Base-by-base conservation (phyloP, 2,797 vertebrate species). In the Gadopsis marmoratus region DNA sequence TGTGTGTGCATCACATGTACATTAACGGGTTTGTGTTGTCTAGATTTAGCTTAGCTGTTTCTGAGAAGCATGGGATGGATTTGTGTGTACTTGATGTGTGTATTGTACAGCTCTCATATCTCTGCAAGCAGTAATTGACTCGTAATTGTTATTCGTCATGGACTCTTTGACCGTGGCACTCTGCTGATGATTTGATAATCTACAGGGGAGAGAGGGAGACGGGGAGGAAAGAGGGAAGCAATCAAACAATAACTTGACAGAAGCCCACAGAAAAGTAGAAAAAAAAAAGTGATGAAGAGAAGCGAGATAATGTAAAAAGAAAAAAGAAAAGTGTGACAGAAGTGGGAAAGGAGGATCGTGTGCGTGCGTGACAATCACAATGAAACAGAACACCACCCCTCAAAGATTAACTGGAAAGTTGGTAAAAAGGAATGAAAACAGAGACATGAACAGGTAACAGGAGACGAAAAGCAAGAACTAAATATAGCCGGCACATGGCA, bases 101-200 rank as follows among this genome's bases (percentile, higher is more conserved):
- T 54, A 23, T 17, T 62, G 48, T 13, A 4, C 37, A 66, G 78
- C 73, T 39, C 60, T 76, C 37, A 0, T 65, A 79, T 84, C 86
- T 78, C 79, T 61, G 55, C 2, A 1, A 55, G 77, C 81, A 71
- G 79, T 81, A 80, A 86, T 81, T 80, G 74, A 82, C 69, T 71
- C 61, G 35, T 86, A 80, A 86, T 89, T 88, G 83, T 78, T 87
- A 80, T 86, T 89, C 88, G 87, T 83, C 59, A 66, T 23, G 29
- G 73, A 56, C 58, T 75, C 84, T 88, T 90, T 91, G 87, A 91
- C 80, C 13, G 0, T 43, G 26, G 19, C 37, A 54, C 55, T 74
- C 77, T 17, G 31, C 76, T 85, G 85, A 86, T 86, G 86, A 72
- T 54, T 62, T 76, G 48, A 84, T 86, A 74, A 65, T 74, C 10